Evolutionary conservation across 2,113 vertebrate genomes (phyloP).

Genomic region (Accipiter cooperii): DNA sequence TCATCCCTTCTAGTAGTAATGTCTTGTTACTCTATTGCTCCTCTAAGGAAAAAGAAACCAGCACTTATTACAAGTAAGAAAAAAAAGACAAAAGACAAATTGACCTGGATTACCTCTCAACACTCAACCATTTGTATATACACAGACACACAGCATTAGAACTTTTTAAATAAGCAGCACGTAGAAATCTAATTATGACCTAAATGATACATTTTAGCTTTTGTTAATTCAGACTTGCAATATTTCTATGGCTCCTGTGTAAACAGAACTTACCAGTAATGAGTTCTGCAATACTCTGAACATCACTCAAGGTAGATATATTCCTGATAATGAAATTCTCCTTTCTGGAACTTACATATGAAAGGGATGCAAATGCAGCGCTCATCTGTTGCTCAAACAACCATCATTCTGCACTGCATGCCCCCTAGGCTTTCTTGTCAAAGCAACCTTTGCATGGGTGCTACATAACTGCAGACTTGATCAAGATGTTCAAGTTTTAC

Average conservation of each 20-base stretch:
- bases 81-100: neutral
- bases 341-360: neutral
- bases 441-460: neutral
- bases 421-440: neutral
- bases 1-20: neutral
- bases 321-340: neutral
- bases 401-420: neutral
- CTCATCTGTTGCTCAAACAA: neutral
- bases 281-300: neutral
- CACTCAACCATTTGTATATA: neutral
- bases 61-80: neutral
- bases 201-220: slow-evolving; percentile 1
- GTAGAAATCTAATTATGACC: neutral
- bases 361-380: neutral
- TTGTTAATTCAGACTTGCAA: neutral
- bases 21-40: neutral
- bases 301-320: neutral
- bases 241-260: neutral
- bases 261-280: neutral
- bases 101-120: neutral
- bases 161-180: neutral
- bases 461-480: neutral
- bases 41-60: neutral
- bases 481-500: neutral
- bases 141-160: neutral